These are phyloP conservation scores for Scolopax bukidnonensis DNA, from an alignment of 2,797 vertebrate genomes.

Conservation along the genomic window DNA sequence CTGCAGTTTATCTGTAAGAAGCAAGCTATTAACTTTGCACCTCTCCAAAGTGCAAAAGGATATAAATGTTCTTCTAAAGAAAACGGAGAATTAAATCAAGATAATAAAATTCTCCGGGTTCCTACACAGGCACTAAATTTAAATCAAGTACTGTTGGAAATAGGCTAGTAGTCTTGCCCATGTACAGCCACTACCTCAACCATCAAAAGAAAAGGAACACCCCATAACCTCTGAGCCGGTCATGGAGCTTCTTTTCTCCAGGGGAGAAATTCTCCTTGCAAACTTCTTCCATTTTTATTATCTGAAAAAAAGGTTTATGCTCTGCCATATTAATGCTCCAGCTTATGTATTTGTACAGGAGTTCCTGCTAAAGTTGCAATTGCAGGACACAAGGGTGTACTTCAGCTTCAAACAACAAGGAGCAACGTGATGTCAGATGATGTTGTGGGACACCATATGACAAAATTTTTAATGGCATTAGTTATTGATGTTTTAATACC, in stretches of 20 bases:
- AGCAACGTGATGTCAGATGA: background rate
- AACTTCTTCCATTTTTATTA: background rate
- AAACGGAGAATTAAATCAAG: conserved; percentile 21
- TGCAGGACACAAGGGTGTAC: background rate
- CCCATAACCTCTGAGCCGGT: background rate
- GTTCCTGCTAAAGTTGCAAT: background rate
- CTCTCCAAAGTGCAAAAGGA: conserved; percentile 2
- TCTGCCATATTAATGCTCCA: background rate
- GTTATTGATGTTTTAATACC: background rate
- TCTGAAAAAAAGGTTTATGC: background rate
- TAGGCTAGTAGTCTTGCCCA: background rate
- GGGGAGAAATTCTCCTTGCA: background rate
- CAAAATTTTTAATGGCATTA: background rate
- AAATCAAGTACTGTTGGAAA: background rate
- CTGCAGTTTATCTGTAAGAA: background rate
- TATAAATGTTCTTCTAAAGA: conserved; percentile 15
- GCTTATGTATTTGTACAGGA: background rate
- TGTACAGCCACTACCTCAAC: background rate
- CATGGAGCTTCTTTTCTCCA: background rate
- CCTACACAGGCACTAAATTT: background rate
- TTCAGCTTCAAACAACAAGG: background rate
- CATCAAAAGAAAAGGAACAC: background rate
- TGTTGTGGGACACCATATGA: background rate
- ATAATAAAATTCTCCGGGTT: background rate
- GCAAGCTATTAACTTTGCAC: conserved; percentile 19